Conservation (phyloP, 2,888 invertebrate species). For the Cerceris rybyensis region DNA sequence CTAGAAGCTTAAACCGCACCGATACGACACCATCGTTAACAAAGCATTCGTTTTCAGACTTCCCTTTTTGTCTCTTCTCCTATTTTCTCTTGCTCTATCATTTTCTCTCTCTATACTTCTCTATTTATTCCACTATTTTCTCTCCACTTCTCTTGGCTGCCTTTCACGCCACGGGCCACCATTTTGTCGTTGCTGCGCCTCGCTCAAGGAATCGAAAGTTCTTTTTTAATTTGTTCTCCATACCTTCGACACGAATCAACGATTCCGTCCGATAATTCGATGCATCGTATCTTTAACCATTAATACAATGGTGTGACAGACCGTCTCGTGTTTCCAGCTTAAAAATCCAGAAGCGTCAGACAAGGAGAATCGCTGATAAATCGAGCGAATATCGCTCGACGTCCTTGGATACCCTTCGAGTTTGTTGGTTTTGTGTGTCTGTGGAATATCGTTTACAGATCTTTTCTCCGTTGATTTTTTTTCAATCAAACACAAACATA, state of each 20-base stretch:
- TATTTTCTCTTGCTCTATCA: slow-evolving; percentile 7
- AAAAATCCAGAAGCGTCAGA: background rate
- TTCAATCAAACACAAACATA: background rate
- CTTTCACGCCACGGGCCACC: slow-evolving; percentile 56
- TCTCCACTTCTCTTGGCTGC: slow-evolving; percentile 48
- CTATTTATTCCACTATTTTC: slow-evolving; percentile 8
- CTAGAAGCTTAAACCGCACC: background rate
- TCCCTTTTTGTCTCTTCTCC: background rate
- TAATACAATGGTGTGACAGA: slow-evolving; percentile 19
- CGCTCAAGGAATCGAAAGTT: slow-evolving; percentile 33
- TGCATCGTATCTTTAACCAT: background rate
- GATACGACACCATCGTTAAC: background rate
- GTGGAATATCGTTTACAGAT: background rate
- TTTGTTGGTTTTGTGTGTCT: background rate
- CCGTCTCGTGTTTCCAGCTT: slow-evolving; percentile 19
- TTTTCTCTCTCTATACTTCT: slow-evolving; percentile 6
- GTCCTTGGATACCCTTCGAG: background rate
- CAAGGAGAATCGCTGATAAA: background rate
- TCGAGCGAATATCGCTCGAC: background rate
- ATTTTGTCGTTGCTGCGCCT: slow-evolving; percentile 58
- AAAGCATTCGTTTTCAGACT: background rate
- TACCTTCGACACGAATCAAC: background rate
- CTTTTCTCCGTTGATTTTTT: slow-evolving; percentile 11
- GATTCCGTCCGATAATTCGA: background rate
- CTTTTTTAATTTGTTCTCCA: slow-evolving; percentile 7